Conservation (phyloP, 2,888 invertebrate species). For the Agriotes lineatus region DNA sequence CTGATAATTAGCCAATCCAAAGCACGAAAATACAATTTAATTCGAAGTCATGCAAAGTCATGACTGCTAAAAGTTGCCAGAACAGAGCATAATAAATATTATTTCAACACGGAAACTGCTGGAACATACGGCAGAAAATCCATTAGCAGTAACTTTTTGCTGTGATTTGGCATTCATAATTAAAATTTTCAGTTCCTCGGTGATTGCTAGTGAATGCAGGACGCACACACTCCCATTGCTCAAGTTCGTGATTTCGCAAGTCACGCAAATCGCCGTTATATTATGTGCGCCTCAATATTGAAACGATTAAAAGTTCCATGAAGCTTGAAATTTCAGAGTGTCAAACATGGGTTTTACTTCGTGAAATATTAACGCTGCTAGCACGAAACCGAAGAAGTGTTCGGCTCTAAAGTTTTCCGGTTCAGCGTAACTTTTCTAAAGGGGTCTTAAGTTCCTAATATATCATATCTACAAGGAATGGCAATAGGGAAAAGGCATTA, state of each 20-base stretch:
- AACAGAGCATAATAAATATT: too few species aligned
- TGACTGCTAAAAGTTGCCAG: too few species aligned
- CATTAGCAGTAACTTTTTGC: too few species aligned
- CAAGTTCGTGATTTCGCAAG: constrained; percentile 8
- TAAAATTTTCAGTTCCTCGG: not conserved
- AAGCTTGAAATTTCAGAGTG: constrained; percentile 27
- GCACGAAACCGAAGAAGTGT: constrained; percentile 28
- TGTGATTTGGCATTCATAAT: not conserved
- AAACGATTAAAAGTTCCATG: constrained; percentile 32
- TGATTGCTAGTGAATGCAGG: not conserved
- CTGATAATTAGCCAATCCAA: too few species aligned
- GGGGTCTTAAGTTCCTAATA: constrained; percentile 22
- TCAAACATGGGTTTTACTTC: constrained; percentile 27
- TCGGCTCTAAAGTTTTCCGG: constrained; percentile 21
- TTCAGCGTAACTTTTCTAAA: constrained; percentile 20
- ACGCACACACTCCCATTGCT: not conserved
- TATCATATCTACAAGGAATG: constrained; percentile 18
- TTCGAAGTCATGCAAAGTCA: too few species aligned
- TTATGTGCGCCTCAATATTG: constrained; percentile 8
- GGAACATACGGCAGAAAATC: too few species aligned
- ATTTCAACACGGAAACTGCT: too few species aligned
- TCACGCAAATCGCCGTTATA: constrained; percentile 2
- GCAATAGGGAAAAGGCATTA: constrained; percentile 12
- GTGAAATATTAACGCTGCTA: constrained; percentile 33
- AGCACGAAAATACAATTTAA: too few species aligned